Percentiles rank a stretch among this genome's conserved stretches.
Conservation (phyloP, 2,797 vertebrate species). For the Podarcis siculus region DNA sequence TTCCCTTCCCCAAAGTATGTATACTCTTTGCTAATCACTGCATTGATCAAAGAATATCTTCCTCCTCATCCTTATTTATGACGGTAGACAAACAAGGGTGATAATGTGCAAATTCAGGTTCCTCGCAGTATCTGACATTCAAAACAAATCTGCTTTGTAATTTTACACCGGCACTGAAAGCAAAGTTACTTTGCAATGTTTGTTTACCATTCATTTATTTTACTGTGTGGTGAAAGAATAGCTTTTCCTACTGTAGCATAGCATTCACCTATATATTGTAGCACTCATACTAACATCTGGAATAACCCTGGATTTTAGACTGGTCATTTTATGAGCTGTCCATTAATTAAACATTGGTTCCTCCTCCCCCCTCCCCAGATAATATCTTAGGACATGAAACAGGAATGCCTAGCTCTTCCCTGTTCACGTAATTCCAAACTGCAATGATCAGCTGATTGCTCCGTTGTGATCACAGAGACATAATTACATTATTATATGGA, state of each 20-base stretch:
- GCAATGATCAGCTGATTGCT: neutral
- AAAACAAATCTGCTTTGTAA: neutral
- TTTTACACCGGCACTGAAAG: neutral
- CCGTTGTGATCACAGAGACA: neutral
- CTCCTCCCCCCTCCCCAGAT: too few species aligned
- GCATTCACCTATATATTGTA: neutral
- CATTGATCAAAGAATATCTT: neutral
- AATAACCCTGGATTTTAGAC: neutral
- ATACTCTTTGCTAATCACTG: neutral
- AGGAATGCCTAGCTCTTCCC: neutral
- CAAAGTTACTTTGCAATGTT: neutral
- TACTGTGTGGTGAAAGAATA: neutral
- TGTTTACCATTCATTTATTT: conserved; percentile 5
- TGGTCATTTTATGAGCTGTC: neutral
- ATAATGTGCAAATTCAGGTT: neutral
- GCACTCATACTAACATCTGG: too few species aligned
- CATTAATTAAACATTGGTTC: neutral
- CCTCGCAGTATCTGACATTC: neutral
- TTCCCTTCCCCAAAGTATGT: neutral
- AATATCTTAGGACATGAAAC: neutral
- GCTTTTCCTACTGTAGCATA: neutral
- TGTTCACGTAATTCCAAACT: neutral
- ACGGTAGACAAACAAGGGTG: neutral
- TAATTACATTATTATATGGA: neutral
- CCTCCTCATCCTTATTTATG: conserved; percentile 7